A percentile compares a stretch with the other conserved stretches of the same genome.
Conservation (phyloP, 2,797 vertebrate genomes). For the Paratrypauchen microcephalus region DNA sequence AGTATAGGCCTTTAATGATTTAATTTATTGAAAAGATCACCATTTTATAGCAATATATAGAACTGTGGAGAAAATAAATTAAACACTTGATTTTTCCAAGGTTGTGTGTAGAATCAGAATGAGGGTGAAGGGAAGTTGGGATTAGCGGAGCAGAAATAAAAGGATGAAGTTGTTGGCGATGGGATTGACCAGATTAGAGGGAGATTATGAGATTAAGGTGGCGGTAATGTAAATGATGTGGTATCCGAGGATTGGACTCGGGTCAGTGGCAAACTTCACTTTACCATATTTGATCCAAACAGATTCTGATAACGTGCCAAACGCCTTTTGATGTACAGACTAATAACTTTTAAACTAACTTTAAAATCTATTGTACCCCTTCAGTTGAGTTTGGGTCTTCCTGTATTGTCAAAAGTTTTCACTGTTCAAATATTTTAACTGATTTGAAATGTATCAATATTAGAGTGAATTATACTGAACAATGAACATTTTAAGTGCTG, state of each 20-base stretch:
- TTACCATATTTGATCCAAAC: slow-evolving; percentile 31
- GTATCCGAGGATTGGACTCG: slow-evolving; percentile 33
- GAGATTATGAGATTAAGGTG: slow-evolving; percentile 58
- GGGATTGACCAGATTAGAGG: slow-evolving; percentile 56
- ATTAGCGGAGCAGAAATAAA: slow-evolving; percentile 36
- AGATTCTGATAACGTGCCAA: slow-evolving; percentile 21
- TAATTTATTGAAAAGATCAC: no score
- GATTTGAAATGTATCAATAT: background rate
- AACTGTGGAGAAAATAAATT: no score
- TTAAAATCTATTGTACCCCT: background rate
- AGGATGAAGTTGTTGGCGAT: slow-evolving; percentile 45
- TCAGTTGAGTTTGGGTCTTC: background rate
- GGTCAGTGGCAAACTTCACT: slow-evolving; percentile 22
- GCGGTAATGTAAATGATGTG: slow-evolving; percentile 43
- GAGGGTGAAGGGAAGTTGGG: background rate
- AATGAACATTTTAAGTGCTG: background rate
- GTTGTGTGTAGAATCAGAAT: background rate
- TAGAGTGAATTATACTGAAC: background rate
- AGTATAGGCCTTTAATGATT: no score
- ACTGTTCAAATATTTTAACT: background rate
- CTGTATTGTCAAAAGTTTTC: background rate
- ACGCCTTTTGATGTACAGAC: background rate
- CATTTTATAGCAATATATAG: no score
- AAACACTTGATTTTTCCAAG: background rate
- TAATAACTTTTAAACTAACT: no score